These are phyloP conservation scores for Leucoraja erinaceus DNA, from an alignment of 2,113 vertebrate genomes.

Conservation along the genomic window DNA sequence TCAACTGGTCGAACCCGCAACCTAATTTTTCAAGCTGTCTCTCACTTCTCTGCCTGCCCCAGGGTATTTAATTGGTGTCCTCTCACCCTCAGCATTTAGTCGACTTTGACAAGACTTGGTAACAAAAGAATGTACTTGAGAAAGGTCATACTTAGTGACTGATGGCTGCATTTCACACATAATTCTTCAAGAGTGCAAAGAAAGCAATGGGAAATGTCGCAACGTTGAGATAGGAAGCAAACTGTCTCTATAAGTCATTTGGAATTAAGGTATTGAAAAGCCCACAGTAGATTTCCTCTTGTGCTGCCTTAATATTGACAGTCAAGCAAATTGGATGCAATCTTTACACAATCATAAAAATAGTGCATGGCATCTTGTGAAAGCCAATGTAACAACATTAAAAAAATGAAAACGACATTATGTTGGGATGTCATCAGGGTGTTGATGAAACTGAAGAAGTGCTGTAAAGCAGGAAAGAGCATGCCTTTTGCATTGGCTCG, in stretches of 20 bases:
- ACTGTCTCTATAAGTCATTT: slow-evolving; percentile 55
- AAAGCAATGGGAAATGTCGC: slow-evolving; percentile 61
- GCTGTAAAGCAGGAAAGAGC: too few relatives aligned
- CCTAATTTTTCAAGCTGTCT: slow-evolving; percentile 80
- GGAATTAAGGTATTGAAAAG: slow-evolving; percentile 62
- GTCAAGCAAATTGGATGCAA: slow-evolving; percentile 63
- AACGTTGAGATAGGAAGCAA: slow-evolving; percentile 42
- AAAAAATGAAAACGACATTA: slow-evolving; percentile 44
- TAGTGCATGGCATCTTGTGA: slow-evolving; percentile 53
- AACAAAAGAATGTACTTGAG: slow-evolving; percentile 91
- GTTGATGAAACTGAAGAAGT: too few relatives aligned
- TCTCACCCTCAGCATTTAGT: slow-evolving; percentile 76
- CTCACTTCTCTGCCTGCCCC: slow-evolving; percentile 73
- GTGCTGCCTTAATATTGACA: slow-evolving; percentile 64
- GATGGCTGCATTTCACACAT: slow-evolving; percentile 65
- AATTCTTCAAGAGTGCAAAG: slow-evolving; percentile 56
- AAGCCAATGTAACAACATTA: slow-evolving; percentile 59
- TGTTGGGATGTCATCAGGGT: too few relatives aligned
- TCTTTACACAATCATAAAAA: slow-evolving; percentile 54
- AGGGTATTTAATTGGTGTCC: slow-evolving; percentile 92
- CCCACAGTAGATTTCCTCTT: slow-evolving; percentile 66
- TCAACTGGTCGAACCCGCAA: slow-evolving; percentile 74
- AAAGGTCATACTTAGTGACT: slow-evolving; percentile 69
- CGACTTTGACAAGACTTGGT: slow-evolving; percentile 82
- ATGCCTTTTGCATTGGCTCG: too few relatives aligned